Evolutionary conservation across 2,888 invertebrate species (phyloP).

Genomic region (Tridacna gigas): DNA sequence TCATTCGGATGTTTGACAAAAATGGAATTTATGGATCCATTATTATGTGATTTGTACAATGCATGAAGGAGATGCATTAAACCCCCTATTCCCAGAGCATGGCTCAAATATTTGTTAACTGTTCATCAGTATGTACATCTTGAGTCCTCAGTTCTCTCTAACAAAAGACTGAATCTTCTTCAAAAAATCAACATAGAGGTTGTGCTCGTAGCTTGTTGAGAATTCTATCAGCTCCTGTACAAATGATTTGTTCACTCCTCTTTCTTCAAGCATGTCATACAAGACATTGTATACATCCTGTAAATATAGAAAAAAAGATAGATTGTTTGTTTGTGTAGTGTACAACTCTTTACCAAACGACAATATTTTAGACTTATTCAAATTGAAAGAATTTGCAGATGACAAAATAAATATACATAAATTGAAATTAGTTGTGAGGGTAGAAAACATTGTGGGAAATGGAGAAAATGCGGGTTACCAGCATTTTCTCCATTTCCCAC

Average conservation of each 20-base stretch:
- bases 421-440: no score
- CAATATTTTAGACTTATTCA: no score
- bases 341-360: no score
- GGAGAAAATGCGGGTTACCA: not conserved
- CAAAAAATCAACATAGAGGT: slow-evolving; percentile 94
- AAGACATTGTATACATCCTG: slow-evolving; percentile 97
- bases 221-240: slow-evolving; percentile 94
- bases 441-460: no score
- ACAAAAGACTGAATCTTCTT: slow-evolving; percentile 87
- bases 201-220: slow-evolving; percentile 96
- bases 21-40: no score
- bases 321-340: no score
- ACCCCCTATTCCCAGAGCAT: not conserved
- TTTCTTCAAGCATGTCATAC: slow-evolving; percentile 97
- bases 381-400: no score
- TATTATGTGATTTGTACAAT: no score
- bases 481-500: not conserved
- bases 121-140: not conserved
- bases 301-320: slow-evolving; percentile 79
- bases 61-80: no score
- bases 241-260: slow-evolving; percentile 97
- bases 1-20: no score
- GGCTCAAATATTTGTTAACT: not conserved
- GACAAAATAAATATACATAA: no score
- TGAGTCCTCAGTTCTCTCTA: slow-evolving; percentile 65